Percentiles rank a stretch among this genome's conserved stretches.
Evolutionary conservation across 2,797 vertebrate genomes (phyloP).

Genomic region (Smutsia gigantea): DNA sequence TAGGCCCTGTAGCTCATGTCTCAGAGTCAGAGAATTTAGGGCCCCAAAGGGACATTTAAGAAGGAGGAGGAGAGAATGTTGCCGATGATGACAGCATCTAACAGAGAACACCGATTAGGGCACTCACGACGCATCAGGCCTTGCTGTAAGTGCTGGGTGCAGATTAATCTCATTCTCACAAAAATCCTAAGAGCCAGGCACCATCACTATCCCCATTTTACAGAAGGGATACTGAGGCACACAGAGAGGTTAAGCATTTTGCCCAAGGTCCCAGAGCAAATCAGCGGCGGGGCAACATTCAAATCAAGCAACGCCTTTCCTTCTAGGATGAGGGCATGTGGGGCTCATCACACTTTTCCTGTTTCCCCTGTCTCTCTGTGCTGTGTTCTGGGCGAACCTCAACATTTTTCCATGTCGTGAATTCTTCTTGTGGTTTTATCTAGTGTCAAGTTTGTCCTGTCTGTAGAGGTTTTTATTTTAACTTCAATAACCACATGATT

Average conservation of each 20-base stretch:
- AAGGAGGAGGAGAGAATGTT: neutral
- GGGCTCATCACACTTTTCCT: accelerated
- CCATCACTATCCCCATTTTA: neutral
- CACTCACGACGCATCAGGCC: neutral
- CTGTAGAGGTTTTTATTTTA: neutral
- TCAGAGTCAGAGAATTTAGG: neutral
- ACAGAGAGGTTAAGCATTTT: neutral
- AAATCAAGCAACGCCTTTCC: neutral
- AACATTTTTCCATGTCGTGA: accelerated
- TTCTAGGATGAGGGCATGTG: neutral
- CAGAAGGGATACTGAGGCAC: neutral
- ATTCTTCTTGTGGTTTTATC: neutral
- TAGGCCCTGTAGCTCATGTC: neutral
- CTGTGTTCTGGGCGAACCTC: neutral
- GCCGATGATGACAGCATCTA: too few relatives aligned
- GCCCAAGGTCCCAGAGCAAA: too few relatives aligned
- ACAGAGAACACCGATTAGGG: neutral
- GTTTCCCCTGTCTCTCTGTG: neutral
- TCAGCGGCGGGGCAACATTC: neutral
- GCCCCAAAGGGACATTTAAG: neutral
- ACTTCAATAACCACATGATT: neutral
- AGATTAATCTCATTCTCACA: too few relatives aligned
- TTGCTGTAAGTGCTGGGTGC: neutral
- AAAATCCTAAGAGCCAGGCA: neutral
- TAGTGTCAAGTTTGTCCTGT: neutral